These are phyloP conservation scores for Turnix velox DNA, from an alignment of 2,113 vertebrate genomes.

Conservation along the genomic window DNA sequence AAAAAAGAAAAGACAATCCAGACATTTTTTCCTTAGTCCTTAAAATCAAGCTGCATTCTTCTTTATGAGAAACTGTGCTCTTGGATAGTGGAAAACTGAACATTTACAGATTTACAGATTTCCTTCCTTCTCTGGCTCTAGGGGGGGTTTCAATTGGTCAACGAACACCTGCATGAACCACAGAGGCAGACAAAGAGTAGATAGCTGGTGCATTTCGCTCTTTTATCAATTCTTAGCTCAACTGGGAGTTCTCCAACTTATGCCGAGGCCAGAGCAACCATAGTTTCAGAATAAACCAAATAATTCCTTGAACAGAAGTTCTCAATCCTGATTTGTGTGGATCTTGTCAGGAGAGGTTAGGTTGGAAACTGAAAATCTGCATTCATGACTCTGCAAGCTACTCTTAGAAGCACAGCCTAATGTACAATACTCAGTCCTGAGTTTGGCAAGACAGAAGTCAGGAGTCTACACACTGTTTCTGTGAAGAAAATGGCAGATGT, in stretches of 20 bases:
- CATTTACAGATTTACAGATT: neutral
- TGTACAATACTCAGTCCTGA: neutral
- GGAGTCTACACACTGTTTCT: neutral
- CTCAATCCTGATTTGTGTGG: neutral
- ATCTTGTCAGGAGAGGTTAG: neutral
- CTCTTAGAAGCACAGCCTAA: fast-evolving
- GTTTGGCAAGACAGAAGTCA: neutral
- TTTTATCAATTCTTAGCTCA: neutral
- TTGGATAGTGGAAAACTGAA: neutral
- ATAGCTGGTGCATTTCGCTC: neutral
- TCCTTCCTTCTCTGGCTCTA: neutral
- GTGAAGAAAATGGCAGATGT: neutral
- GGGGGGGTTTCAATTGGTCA: neutral
- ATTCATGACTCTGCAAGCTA: neutral
- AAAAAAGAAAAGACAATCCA: neutral
- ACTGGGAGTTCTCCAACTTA: neutral
- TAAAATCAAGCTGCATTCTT: neutral
- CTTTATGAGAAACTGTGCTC: neutral
- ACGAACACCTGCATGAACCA: neutral
- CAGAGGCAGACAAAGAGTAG: neutral
- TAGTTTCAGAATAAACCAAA: neutral
- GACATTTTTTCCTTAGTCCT: neutral
- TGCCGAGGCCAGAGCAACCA: neutral
- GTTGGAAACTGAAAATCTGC: neutral
- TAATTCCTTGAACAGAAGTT: neutral